Base-by-base conservation (phyloP, 2,797 vertebrate species). In the Urocyon cinereoargenteus region DNA sequence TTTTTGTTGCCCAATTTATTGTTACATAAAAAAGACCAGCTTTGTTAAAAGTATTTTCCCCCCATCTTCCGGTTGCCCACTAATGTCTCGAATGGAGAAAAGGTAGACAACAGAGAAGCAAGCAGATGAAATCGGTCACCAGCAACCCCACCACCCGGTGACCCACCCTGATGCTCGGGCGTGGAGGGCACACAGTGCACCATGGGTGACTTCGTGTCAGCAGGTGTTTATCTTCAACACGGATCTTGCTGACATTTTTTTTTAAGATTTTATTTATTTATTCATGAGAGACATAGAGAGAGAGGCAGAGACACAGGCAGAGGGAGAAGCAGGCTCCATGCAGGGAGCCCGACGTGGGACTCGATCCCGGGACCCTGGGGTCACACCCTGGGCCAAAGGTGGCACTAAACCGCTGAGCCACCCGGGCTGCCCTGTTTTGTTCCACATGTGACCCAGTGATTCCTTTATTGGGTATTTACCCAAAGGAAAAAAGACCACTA, bases 91-190 rank as follows among this genome's bases (percentile, higher is more conserved):
- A 73, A 73, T 53, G 36, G 11, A 77, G 59, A 66, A 77, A 77
- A 89, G 8, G 61, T 75, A 66, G 51, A 68, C 79, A 79, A 45
- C 40, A 91, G 83, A 72, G 75, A 81, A 91, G 31, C 34, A 92
- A 86, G 14, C 4, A 81, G 51, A 34, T 24, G 34, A 45, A 86
- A 75, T 18, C 24, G 78, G 12, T 7, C 49, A n/a, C 8, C 15
- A 24, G 3, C 26, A 24, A n/a, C 49, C 79, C 64, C 66, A 0
- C n/a, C 64, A 21, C 7, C 24, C 91, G 64, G 51, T 14, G 18
- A 10, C 5, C 16, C 22, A 11, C 59, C n/a, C 0, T 16, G 45
- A 40, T 28, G 10, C 4, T 61, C 15, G 21, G 26, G 22, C 1
- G 0, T n/a, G 40, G 28, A 2, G 55, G 34, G 2, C 15, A 7